Base-by-base conservation (phyloP, 53 echinoderm and acorn worm species). In the Glandiceps talaboti region DNA sequence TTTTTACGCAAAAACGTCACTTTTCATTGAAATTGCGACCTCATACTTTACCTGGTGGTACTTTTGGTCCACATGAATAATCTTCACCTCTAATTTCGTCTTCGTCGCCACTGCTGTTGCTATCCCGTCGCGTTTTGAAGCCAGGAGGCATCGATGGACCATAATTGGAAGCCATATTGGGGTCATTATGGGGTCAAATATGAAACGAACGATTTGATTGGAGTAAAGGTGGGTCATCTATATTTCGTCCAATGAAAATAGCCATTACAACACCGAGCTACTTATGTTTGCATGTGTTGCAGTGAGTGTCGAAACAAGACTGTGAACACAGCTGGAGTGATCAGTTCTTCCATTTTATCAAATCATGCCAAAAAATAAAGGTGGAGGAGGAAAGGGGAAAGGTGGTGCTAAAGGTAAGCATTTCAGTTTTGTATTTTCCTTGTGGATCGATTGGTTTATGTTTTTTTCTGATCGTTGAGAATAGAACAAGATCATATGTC, bases 351-450 rank as follows among this genome's bases (percentile, higher is more conserved):
- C n/a, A n/a, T n/a, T n/a, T n/a, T n/a, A n/a, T n/a, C n/a, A n/a
- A n/a, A n/a, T n/a, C 1, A 91, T 91, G 92, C 92, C 92, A 25
- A 91, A 91, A 74, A 89, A 89, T 30, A 91, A 91, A 73, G 89
- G 88, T 33, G 87, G 85, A 32, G 90, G 90, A 27, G 89, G 45
- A 80, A 83, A 45, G 28, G 76, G 88, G 26, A 80, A 77, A 76
- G 84, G 74, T 28, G 79, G 74, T n/a, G 31, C 83, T 26, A 84
- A 84, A 87, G 87, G 82, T 77, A 86, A 84, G 81, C 6, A 12
- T 45, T 6, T 45, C 6, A 45, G 6, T 12, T 45, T 45, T 45
- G 64, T 45, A 45, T 20, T 45, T n/a, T n/a, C n/a, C n/a, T n/a
- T n/a, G n/a, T n/a, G n/a, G n/a, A n/a, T n/a, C n/a, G n/a, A n/a